phyloP scores from a whole-genome alignment of 2,797 vertebrate species.

The Tolypeutes matacus region DNA sequence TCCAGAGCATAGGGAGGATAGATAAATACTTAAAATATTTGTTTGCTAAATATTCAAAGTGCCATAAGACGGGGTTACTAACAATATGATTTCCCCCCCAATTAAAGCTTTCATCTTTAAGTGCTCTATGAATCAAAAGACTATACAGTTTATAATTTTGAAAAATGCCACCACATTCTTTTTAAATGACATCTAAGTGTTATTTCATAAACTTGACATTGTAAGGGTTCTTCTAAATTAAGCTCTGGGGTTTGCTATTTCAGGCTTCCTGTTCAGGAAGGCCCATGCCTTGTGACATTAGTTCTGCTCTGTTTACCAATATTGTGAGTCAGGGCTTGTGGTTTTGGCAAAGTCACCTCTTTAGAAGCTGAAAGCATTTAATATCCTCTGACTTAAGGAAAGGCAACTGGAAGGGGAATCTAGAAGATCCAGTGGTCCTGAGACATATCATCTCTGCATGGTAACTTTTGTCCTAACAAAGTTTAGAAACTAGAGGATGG shows the following conservation, averaged over 20 bases:
- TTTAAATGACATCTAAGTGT: neutral
- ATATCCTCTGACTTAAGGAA: slow-evolving; percentile 43
- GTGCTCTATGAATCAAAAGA: slow-evolving; percentile 20
- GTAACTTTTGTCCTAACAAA: neutral
- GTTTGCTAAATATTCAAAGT: slow-evolving; percentile 31
- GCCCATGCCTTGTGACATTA: slow-evolving; percentile 46
- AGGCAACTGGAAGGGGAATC: slow-evolving; percentile 34
- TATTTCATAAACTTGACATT: slow-evolving; percentile 53
- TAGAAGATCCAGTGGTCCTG: neutral
- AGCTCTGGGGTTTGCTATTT: slow-evolving; percentile 68
- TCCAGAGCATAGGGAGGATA: neutral
- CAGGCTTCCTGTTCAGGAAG: slow-evolving; percentile 28
- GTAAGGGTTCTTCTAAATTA: slow-evolving; percentile 70
- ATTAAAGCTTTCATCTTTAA: slow-evolving; percentile 34
- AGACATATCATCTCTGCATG: neutral
- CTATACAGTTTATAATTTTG: neutral
- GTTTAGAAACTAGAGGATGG: slow-evolving; percentile 3
- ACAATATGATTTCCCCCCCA: neutral
- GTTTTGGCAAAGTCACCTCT: slow-evolving; percentile 16
- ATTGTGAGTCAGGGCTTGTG: slow-evolving; percentile 72
- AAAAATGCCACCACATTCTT: slow-evolving; percentile 21
- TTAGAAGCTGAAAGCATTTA: slow-evolving; percentile 7
- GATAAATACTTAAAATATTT: slow-evolving; percentile 28
- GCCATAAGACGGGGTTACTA: neutral
- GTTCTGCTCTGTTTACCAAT: slow-evolving; percentile 79